Conservation (phyloP, 2,797 vertebrate genomes). For the Gymnoscopelus microlampas region DNA sequence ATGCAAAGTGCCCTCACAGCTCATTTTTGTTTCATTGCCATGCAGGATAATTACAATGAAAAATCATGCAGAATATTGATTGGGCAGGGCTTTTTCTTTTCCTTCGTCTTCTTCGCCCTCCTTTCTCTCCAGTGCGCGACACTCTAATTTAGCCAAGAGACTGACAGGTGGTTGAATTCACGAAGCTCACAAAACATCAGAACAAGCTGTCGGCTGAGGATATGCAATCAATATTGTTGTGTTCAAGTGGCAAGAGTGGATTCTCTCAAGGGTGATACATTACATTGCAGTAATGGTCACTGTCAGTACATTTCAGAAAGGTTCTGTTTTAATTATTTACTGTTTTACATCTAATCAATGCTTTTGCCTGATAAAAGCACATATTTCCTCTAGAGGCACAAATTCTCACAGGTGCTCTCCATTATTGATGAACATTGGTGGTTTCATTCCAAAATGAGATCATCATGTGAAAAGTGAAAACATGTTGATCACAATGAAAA, state of each 20-base stretch:
- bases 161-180: constrained; percentile 52
- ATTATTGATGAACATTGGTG: neutral
- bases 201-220: constrained; percentile 38
- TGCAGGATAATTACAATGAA: constrained; percentile 56
- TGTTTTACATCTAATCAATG: constrained; percentile 14
- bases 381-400: neutral
- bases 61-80: constrained; percentile 59
- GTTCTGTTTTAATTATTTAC: constrained; percentile 31
- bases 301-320: constrained; percentile 18
- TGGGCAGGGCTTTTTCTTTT: constrained; percentile 13
- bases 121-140: constrained; percentile 11
- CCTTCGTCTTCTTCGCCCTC: neutral
- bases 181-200: constrained; percentile 34
- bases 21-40: constrained; percentile 51
- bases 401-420: constrained; percentile 24
- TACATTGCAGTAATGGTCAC: too few relatives aligned
- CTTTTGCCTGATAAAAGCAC: constrained; percentile 36
- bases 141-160: constrained; percentile 34
- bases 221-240: constrained; percentile 41
- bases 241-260: constrained; percentile 28
- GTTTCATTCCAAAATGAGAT: neutral
- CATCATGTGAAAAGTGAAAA: neutral
- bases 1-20: constrained; percentile 63
- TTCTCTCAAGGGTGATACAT: constrained; percentile 12
- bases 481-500: neutral